Evolutionary conservation across 1,140 invertebrate species (phyloP).

Genomic region (Anagrus nilaparvatae): DNA sequence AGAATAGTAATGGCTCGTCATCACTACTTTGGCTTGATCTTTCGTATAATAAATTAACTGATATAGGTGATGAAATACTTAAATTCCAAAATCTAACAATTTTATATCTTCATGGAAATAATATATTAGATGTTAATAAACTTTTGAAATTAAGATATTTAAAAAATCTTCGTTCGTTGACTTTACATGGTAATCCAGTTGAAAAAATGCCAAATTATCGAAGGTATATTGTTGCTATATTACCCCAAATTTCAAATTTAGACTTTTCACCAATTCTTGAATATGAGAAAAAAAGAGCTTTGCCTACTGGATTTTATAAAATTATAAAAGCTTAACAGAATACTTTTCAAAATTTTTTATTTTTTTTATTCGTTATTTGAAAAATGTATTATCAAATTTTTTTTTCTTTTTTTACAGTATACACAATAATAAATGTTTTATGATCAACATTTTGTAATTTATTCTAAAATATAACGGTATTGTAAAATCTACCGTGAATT

Average conservation of each 20-base stretch:
- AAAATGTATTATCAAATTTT: slow-evolving; percentile 14
- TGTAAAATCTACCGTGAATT: too few species aligned
- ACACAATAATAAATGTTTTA: slow-evolving; percentile 9
- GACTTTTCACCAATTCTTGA: slow-evolving; percentile 39
- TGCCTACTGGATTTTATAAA: slow-evolving; percentile 29
- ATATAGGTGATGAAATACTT: slow-evolving; percentile 37
- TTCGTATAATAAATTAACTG: slow-evolving; percentile 42
- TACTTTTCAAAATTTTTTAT: slow-evolving; percentile 9
- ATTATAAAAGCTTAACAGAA: slow-evolving; percentile 16
- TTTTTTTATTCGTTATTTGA: slow-evolving; percentile 17
- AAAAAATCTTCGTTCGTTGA: slow-evolving; percentile 38
- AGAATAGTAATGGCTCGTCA: slow-evolving; percentile 32
- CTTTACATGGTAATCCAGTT: slow-evolving; percentile 46
- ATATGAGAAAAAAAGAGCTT: slow-evolving; percentile 25
- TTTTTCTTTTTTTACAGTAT: slow-evolving; percentile 7
- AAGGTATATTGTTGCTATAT: slow-evolving; percentile 35
- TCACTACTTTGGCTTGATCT: slow-evolving; percentile 45
- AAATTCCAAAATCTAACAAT: slow-evolving; percentile 35
- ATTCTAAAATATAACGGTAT: too few species aligned
- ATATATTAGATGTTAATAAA: slow-evolving; percentile 35
- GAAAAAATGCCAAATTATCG: slow-evolving; percentile 38
- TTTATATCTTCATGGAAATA: slow-evolving; percentile 45
- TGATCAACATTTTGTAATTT: neutral
- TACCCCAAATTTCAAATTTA: slow-evolving; percentile 41
- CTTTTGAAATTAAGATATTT: slow-evolving; percentile 36